Percentiles rank a stretch among this genome's conserved stretches.
These are phyloP conservation scores for Brenthis daphne DNA, from an alignment of 2,888 invertebrate species.

Conservation along the genomic window DNA sequence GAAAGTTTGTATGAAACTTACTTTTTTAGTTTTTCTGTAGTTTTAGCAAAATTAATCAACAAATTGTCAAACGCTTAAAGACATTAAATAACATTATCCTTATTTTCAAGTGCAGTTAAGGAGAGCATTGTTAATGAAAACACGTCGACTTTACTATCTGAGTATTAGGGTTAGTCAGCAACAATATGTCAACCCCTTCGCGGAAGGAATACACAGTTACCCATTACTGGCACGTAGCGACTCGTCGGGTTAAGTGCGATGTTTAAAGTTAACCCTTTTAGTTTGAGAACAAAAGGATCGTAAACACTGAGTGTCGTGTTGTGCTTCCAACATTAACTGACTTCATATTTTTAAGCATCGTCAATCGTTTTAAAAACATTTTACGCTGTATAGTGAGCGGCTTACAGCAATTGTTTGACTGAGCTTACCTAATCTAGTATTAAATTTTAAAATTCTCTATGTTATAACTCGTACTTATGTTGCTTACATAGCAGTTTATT, in stretches of 20 bases:
- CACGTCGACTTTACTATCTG: background rate
- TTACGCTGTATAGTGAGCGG: conserved; percentile 4
- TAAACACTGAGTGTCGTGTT: conserved; percentile 53
- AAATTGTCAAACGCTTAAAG: too few relatives aligned
- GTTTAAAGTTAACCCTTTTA: conserved; percentile 69
- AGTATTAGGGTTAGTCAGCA: conserved; percentile 12
- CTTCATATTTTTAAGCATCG: conserved; percentile 38
- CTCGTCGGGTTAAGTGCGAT: conserved; percentile 56
- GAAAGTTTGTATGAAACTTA: too few relatives aligned
- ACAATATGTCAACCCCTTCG: conserved; percentile 28
- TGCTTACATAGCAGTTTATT: too few relatives aligned
- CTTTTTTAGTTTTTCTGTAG: too few relatives aligned
- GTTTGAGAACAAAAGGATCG: conserved; percentile 61
- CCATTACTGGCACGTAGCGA: conserved; percentile 52
- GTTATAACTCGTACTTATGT: too few relatives aligned
- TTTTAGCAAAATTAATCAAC: too few relatives aligned
- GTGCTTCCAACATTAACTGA: conserved; percentile 40
- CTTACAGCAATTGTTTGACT: too few relatives aligned
- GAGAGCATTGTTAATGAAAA: background rate
- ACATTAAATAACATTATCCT: too few relatives aligned
- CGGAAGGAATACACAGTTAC: conserved; percentile 50
- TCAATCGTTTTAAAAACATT: conserved; percentile 27
- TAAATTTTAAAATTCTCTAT: too few relatives aligned
- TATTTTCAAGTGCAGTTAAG: too few relatives aligned
- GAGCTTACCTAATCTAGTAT: too few relatives aligned